phyloP scores from a whole-genome alignment of 2,888 invertebrate genomes.

The Notocelia uddmanniana region DNA sequence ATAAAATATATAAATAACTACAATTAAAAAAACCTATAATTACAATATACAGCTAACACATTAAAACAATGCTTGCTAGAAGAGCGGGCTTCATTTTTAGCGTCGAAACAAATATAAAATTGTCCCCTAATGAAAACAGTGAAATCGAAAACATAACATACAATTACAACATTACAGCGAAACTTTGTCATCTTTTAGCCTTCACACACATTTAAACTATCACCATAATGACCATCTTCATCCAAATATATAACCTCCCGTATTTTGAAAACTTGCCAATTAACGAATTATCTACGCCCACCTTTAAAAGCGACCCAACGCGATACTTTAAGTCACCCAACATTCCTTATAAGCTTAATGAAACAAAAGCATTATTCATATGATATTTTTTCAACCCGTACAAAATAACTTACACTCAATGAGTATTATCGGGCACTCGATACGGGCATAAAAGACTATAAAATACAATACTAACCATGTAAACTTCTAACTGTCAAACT shows the following conservation, averaged over 20 bases:
- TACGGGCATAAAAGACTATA: conserved; percentile 75
- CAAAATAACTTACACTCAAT: conserved; percentile 78
- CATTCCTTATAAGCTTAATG: conserved; percentile 76
- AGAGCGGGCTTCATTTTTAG: too few species aligned
- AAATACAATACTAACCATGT: conserved; percentile 52
- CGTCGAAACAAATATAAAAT: too few species aligned
- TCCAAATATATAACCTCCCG: conserved; percentile 33
- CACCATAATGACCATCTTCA: not conserved
- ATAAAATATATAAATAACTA: too few species aligned
- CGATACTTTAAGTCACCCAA: conserved; percentile 67
- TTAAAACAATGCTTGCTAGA: too few species aligned
- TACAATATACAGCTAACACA: too few species aligned
- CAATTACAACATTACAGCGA: not conserved
- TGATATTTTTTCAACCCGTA: conserved; percentile 67
- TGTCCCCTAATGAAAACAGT: too few species aligned
- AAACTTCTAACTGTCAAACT: conserved; percentile 20
- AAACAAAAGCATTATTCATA: conserved; percentile 79
- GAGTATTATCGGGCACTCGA: conserved; percentile 73
- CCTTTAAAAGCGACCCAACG: conserved; percentile 32
- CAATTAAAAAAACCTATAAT: too few species aligned
- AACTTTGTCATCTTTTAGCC: not conserved
- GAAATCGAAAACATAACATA: too few species aligned
- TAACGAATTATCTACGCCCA: conserved; percentile 49
- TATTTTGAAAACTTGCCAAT: conserved; percentile 50
- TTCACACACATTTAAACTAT: conserved; percentile 3